phyloP scores from a whole-genome alignment of 2,797 vertebrate species.

The Eulemur coronatus region DNA sequence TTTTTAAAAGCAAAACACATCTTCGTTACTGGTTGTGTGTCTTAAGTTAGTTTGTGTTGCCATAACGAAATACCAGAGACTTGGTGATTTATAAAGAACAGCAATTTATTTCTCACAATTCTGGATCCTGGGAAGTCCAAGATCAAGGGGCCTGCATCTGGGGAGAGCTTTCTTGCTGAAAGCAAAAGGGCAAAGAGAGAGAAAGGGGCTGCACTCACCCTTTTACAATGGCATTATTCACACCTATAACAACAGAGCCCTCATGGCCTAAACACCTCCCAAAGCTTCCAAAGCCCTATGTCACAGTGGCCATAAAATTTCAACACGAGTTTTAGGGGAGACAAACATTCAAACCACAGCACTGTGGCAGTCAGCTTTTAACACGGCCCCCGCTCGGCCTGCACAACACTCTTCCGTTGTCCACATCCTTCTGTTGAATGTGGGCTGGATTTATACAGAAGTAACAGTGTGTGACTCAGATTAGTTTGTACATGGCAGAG shows the following conservation, averaged over 20 bases:
- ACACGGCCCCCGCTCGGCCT: background rate
- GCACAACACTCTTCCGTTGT: background rate
- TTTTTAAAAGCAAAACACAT: background rate
- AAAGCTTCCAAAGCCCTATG: background rate
- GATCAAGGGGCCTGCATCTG: background rate
- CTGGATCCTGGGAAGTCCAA: background rate
- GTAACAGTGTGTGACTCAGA: background rate
- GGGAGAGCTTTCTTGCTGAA: background rate
- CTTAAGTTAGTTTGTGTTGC: background rate
- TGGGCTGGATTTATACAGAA: background rate
- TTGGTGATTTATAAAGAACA: background rate
- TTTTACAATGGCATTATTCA: background rate
- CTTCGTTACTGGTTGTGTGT: background rate
- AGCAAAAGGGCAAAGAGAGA: background rate
- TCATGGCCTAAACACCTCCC: background rate
- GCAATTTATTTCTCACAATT: background rate
- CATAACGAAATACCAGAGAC: background rate
- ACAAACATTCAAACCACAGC: no score
- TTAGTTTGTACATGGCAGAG: background rate
- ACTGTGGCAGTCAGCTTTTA: background rate
- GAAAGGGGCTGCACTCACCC: background rate
- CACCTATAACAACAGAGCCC: background rate
- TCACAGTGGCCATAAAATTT: background rate
- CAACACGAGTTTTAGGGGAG: no score
- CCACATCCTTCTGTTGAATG: background rate